Percentiles rank a stretch among this genome's conserved stretches.
Evolutionary conservation across 1,140 invertebrate genomes (phyloP).

Genomic region (Pemphigus obesinymphae): DNA sequence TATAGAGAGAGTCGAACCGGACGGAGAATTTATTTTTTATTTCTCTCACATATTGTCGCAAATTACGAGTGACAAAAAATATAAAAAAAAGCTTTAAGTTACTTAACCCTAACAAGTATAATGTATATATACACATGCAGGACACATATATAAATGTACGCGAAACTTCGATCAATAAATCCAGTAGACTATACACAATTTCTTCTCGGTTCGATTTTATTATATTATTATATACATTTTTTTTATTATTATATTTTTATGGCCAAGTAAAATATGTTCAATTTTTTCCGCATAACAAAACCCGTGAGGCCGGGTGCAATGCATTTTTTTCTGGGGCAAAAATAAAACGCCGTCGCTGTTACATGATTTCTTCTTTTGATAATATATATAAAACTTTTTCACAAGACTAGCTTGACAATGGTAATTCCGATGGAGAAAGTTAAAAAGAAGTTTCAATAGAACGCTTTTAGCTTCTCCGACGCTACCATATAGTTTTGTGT

Average conservation of each 20-base stretch:
- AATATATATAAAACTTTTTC: constrained; percentile 25
- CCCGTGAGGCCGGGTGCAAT: neutral
- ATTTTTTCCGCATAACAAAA: constrained; percentile 20
- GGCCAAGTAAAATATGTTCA: constrained; percentile 19
- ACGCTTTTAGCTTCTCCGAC: neutral
- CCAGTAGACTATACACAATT: neutral
- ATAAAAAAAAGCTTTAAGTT: constrained; percentile 13
- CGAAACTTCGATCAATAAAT: constrained; percentile 28
- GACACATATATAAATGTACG: neutral
- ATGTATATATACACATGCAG: neutral
- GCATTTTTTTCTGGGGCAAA: neutral
- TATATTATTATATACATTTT: constrained; percentile 28
- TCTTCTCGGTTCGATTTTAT: constrained; percentile 5
- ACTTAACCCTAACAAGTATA: neutral
- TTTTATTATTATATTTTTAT: constrained; percentile 33
- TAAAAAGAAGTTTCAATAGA: constrained; percentile 27
- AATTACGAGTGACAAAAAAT: neutral
- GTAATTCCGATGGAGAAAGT: neutral
- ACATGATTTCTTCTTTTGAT: constrained; percentile 22
- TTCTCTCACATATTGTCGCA: constrained; percentile 22
- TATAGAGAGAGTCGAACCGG: too few relatives aligned
- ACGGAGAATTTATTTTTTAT: constrained; percentile 15
- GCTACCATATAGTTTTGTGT: neutral
- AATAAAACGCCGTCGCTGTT: constrained; percentile 4
- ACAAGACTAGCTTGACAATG: constrained; percentile 20